phyloP scores from a whole-genome alignment of 2,888 invertebrate species.

The Nycteola revayana region DNA sequence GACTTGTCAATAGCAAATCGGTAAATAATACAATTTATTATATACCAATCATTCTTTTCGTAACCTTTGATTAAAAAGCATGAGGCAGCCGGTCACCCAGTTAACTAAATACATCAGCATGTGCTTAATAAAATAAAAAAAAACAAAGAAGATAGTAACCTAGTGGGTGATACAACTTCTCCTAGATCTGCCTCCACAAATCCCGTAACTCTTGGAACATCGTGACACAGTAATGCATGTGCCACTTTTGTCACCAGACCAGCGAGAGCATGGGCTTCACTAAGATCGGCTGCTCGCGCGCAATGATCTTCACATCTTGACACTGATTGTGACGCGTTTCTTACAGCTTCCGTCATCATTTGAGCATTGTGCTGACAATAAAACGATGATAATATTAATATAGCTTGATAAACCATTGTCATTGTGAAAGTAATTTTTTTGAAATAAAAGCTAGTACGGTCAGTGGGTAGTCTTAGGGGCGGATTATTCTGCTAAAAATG shows the following conservation, averaged over 20 bases:
- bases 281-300: slow-evolving; percentile 54
- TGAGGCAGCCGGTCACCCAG: no score
- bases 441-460: no score
- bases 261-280: slow-evolving; percentile 70
- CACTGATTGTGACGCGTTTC: slow-evolving; percentile 48
- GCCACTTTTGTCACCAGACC: slow-evolving; percentile 64
- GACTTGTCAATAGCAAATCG: no score
- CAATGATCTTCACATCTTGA: slow-evolving; percentile 47
- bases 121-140: no score
- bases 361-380: slow-evolving; percentile 55
- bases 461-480: no score
- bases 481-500: no score
- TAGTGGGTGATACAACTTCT: slow-evolving; percentile 65
- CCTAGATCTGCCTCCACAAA: slow-evolving; percentile 63
- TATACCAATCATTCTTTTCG: no score
- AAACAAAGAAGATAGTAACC: slow-evolving; percentile 46
- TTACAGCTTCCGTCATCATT: slow-evolving; percentile 63
- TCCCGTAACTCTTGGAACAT: slow-evolving; percentile 59
- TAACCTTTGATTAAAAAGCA: background rate
- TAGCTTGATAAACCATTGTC: no score
- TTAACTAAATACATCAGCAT: no score
- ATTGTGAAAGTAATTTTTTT: no score
- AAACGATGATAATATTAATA: no score
- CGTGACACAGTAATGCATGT: slow-evolving; percentile 59
- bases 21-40: no score